Evolutionary conservation across 2,797 vertebrate genomes (phyloP).

Genomic region (Sebastes baramenuke): DNA sequence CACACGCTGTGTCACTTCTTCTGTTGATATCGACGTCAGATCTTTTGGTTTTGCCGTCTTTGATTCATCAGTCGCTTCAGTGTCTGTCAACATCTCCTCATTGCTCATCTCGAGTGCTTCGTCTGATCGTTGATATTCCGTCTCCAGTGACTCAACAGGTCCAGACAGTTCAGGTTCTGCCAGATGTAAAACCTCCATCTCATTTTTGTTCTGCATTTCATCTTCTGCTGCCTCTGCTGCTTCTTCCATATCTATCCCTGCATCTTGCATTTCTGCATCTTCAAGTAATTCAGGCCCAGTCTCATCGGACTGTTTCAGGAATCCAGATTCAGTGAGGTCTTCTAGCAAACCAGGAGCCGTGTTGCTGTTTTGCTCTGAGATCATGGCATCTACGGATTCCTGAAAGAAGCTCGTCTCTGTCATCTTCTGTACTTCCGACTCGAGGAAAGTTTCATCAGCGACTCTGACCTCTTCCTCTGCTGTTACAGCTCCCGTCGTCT

Average conservation of each 20-base stretch:
- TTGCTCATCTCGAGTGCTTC: neutral
- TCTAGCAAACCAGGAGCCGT: neutral
- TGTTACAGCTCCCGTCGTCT: neutral
- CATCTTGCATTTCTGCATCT: constrained; percentile 1
- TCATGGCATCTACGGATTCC: neutral
- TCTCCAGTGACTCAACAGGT: neutral
- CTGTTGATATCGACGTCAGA: neutral
- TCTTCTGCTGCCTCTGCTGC: neutral
- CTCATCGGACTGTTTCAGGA: neutral
- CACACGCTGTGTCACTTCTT: neutral
- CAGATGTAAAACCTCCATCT: neutral
- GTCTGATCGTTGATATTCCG: neutral
- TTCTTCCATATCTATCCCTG: constrained; percentile 12
- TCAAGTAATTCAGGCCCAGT: neutral
- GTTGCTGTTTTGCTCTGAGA: neutral
- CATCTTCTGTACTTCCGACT: neutral
- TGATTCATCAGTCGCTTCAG: neutral
- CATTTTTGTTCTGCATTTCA: neutral
- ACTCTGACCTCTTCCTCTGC: constrained; percentile 1
- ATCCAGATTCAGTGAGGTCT: neutral
- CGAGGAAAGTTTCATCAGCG: neutral
- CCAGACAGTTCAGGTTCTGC: neutral
- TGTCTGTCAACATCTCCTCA: neutral
- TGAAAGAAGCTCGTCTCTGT: neutral
- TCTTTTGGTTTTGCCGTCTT: neutral